phyloP scores from a whole-genome alignment of 2,888 invertebrate genomes.

The Beris morrisii region DNA sequence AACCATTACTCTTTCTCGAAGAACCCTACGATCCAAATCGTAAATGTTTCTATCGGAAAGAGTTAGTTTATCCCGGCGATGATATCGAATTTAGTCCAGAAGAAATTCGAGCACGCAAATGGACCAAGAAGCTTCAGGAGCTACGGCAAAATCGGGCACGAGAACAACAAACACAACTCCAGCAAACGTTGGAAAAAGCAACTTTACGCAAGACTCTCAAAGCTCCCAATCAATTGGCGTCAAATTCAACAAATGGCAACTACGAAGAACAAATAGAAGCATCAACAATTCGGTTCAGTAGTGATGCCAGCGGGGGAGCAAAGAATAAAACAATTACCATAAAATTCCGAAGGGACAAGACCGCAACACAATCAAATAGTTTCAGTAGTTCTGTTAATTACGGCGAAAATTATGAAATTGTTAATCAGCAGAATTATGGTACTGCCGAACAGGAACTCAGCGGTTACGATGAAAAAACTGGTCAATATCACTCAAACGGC shows the following conservation, averaged over 20 bases:
- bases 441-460: constrained; percentile 3
- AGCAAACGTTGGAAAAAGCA: constrained; percentile 21
- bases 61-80: constrained; percentile 52
- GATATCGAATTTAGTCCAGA: constrained; percentile 54
- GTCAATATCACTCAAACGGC: constrained; percentile 5
- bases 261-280: constrained; percentile 52
- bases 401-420: constrained; percentile 4
- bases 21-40: constrained; percentile 54
- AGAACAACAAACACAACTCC: constrained; percentile 36
- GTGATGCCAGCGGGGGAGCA: constrained; percentile 48
- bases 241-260: constrained; percentile 41
- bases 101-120: constrained; percentile 51
- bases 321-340: constrained; percentile 55
- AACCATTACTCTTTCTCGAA: constrained; percentile 53
- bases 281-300: constrained; percentile 51
- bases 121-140: constrained; percentile 37
- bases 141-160: constrained; percentile 31
- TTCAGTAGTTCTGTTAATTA: constrained; percentile 21
- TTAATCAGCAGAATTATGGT: neutral
- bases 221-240: neutral
- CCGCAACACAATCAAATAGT: constrained; percentile 28
- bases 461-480: neutral
- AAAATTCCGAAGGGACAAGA: constrained; percentile 48
- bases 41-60: constrained; percentile 53
- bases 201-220: neutral